A percentile compares a stretch with the other conserved stretches of the same genome.
Conservation (phyloP, 2,797 vertebrate species). For the Catharus ustulatus region DNA sequence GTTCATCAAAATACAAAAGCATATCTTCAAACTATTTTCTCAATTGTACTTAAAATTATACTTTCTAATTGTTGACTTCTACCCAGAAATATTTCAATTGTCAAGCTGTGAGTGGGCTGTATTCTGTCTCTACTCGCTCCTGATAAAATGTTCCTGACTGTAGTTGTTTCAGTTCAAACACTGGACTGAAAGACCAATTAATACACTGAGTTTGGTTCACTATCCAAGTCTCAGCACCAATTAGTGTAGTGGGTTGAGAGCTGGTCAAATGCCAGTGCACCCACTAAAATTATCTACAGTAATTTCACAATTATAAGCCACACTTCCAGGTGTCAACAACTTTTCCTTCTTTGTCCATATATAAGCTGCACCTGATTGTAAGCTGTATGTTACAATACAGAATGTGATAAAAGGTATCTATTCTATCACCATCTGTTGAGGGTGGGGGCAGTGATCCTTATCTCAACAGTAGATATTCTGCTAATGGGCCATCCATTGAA, state of each 20-base stretch:
- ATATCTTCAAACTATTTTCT: background rate
- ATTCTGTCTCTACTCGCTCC: background rate
- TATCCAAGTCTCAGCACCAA: background rate
- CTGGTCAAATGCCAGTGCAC: background rate
- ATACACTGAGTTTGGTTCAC: background rate
- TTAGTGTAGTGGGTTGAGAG: background rate
- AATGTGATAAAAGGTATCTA: too few species aligned
- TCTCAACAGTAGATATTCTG: too few species aligned
- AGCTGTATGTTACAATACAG: too few species aligned
- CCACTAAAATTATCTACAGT: background rate
- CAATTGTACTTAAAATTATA: background rate
- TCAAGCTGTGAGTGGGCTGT: background rate
- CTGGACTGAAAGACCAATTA: background rate
- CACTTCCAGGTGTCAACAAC: too few species aligned
- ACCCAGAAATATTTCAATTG: background rate
- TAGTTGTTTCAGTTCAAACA: background rate
- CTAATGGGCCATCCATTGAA: too few species aligned
- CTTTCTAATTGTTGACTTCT: background rate
- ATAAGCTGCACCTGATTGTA: too few species aligned
- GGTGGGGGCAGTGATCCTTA: too few species aligned
- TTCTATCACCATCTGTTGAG: too few species aligned
- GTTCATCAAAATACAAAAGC: background rate
- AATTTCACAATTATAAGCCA: too few species aligned
- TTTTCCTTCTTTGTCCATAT: too few species aligned
- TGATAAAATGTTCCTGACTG: background rate